Percentiles rank a stretch among this genome's conserved stretches.
These are phyloP conservation scores for Piscicola geometra DNA, from an alignment of 2,888 invertebrate species.

Conservation along the genomic window DNA sequence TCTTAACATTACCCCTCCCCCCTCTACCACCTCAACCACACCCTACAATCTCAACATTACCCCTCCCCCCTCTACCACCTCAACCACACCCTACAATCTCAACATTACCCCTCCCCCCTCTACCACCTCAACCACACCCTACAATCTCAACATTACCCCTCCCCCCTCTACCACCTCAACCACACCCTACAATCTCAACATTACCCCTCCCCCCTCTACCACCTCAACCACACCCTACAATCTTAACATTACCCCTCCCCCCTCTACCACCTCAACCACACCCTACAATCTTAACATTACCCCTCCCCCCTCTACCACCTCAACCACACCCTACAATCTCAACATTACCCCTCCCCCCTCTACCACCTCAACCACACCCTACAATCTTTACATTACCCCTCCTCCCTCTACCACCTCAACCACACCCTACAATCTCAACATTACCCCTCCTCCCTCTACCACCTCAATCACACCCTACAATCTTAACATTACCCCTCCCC, in stretches of 20 bases:
- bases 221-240: slow-evolving; percentile 35
- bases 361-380: neutral
- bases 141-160: too few relatives aligned
- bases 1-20: too few relatives aligned
- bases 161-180: neutral
- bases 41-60: slow-evolving; percentile 65
- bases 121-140: neutral
- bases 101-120: neutral
- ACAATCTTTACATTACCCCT: too few relatives aligned
- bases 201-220: neutral
- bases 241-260: slow-evolving; percentile 73
- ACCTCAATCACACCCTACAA: too few relatives aligned
- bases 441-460: slow-evolving; percentile 64
- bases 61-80: slow-evolving; percentile 60
- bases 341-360: neutral
- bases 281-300: too few relatives aligned
- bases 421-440: slow-evolving; percentile 58
- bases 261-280: too few relatives aligned
- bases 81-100: too few relatives aligned
- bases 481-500: neutral
- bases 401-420: slow-evolving; percentile 28
- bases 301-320: neutral
- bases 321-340: too few relatives aligned
- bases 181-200: neutral
- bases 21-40: slow-evolving; percentile 30